Evolutionary conservation across 1,140 invertebrate genomes (phyloP), one percentile per base, ranked within the genome.

Genomic region (Brachionus asplanchnoidis): DNA sequence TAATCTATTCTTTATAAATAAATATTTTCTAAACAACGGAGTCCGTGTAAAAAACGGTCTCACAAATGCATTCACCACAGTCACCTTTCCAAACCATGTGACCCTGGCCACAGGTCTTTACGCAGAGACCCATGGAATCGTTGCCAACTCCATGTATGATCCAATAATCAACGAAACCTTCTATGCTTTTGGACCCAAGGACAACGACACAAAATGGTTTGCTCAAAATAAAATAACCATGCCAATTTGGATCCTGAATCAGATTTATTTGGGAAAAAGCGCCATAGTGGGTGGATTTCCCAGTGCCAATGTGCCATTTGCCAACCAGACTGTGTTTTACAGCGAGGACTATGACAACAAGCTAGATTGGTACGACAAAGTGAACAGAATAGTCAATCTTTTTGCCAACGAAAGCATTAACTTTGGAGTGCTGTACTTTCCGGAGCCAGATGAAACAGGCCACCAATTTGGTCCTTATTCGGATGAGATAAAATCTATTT

Each of bases 61-160:
- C 40, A 87, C 87, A 84, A 88, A 93, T 86, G 90, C 92, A 40
- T 94, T 94, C 88, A 90, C 92, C 0, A 94, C 94, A 2, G 93
- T 93, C 89, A 95, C 94, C 0, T 94, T 94, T 88, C 93, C 94
- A 1, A 95, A 95, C 89, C 94, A 95, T 89, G 93, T 93, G 86
- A 92, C 93, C 0, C 93, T 95, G 53, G 93, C 92, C 0, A 95
- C 94, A 20, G 94, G 94, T 6, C 87, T 94, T 23, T 94, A 93
- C 87, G 90, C 92, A 0, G 94, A 94, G 88, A 90, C 88, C 73
- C 94, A 95, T 89, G 94, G 94, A 1, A 92, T 95, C 75, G 87
- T 93, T 5, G 92, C 91, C 53, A 94, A 93, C 88, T 87, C 87
- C 44, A 91, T 92, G 87, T 94, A 92, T 86, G 93, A 94, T 88